phyloP scores from a whole-genome alignment of 2,797 vertebrate genomes.

The Telmatherina bonti region DNA sequence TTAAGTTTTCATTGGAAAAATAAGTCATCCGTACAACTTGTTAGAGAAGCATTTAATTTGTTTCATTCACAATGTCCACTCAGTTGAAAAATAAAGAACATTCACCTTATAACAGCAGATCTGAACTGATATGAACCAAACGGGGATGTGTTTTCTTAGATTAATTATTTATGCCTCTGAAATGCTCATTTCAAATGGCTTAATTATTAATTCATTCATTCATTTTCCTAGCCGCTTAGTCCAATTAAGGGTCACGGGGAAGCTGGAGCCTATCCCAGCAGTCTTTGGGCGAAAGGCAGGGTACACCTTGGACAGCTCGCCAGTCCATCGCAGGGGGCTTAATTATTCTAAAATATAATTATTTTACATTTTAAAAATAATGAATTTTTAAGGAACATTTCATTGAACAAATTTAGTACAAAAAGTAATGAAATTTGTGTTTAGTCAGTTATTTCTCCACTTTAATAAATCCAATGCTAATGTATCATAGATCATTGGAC shows the following conservation, averaged over 20 bases:
- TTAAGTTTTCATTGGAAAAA: conserved; percentile 66
- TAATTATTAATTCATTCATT: too few relatives aligned
- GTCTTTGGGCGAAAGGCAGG: too few relatives aligned
- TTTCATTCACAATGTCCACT: conserved; percentile 56
- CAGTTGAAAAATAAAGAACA: conserved; percentile 52
- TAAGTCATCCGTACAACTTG: conserved; percentile 57
- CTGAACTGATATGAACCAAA: conserved; percentile 10
- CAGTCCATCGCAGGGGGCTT: too few relatives aligned
- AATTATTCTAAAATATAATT: background rate
- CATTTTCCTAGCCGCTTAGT: too few relatives aligned
- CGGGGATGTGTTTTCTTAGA: background rate
- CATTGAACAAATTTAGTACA: too few relatives aligned
- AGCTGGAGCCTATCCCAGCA: too few relatives aligned
- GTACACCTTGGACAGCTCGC: too few relatives aligned
- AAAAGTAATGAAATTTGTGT: background rate
- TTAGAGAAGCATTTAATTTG: conserved; percentile 47
- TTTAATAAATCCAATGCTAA: background rate
- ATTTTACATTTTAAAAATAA: background rate
- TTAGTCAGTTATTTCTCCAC: background rate
- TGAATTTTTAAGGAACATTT: background rate
- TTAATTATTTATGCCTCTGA: background rate
- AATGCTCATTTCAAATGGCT: background rate
- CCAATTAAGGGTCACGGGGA: too few relatives aligned
- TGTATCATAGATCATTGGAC: background rate
- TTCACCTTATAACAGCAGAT: conserved; percentile 31